Base-by-base conservation (phyloP, 1,140 invertebrate species). In the Stegodyphus mimosarum region DNA sequence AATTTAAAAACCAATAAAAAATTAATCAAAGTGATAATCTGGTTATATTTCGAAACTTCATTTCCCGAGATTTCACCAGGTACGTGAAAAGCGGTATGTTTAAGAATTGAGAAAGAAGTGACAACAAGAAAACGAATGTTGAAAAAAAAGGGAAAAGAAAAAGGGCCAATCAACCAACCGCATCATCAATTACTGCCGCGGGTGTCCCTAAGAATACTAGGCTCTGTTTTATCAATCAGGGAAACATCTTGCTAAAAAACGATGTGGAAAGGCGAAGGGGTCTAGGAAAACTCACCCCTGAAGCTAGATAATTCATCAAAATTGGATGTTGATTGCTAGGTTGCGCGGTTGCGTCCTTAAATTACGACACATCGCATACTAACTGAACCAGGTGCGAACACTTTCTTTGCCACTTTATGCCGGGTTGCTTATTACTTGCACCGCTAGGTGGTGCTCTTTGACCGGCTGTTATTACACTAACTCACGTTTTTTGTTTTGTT, bases 311-410 rank as follows among this genome's bases (percentile, higher is more conserved):
- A 11, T 6, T 67, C 17, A 67, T n/a, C 64, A 9, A 67, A 67
- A 67, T 67, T 67, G 64, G 17, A 15, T 67, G 11, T 17, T 67
- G 64, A 67, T 67, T 67, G 64, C 64, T 67, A n/a, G 64, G 11
- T 67, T 17, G 64, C 5, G 17, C 17, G 64, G 64, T 67, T 67
- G 64, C 17, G 64, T 67, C 17, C 15, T 67, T 17, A 67, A 67
- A 67, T 67, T 67, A 67, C 64, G 64, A 67, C 64, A 67, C 64
- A n/a, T 67, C 17, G 7, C 11, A 17, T n/a, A n/a, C 64, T 17
- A 15, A 67, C 11, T 7, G 17, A 67, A 67, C 64, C 64, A 67
- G 64, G 64, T 67, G 64, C n/a, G 64, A 67, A 67, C 64, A 67
- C 64, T 15, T 10, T 15, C 15, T 0, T 10, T 9, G 15, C 9